Conservation (phyloP, 2,888 invertebrate genomes). For the Cephus runcator region DNA sequence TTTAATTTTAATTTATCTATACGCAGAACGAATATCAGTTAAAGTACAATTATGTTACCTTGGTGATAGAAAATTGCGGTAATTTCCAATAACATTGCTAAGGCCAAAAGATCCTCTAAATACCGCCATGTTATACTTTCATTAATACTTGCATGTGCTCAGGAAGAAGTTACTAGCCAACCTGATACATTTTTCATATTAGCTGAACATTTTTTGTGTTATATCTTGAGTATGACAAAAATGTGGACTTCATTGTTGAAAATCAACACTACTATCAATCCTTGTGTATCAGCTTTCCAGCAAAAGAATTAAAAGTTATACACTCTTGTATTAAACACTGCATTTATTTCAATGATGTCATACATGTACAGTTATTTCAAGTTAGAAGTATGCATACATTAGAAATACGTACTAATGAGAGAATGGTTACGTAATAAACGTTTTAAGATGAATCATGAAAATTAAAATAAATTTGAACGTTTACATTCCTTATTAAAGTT, state of each 20-base stretch:
- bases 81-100: conserved; percentile 9
- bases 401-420: not conserved
- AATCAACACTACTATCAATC: not conserved
- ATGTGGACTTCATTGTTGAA: not conserved
- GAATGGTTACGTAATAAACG: not conserved
- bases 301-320: not conserved
- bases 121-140: conserved; percentile 28
- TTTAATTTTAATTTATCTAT: conserved; percentile 22
- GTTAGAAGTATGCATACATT: not conserved
- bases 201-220: not conserved
- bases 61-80: conserved; percentile 18
- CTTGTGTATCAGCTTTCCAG: not conserved
- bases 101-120: conserved; percentile 26
- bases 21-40: not conserved
- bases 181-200: not conserved
- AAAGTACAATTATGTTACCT: conserved; percentile 26
- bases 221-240: not conserved
- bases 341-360: not conserved
- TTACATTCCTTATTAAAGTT: not conserved
- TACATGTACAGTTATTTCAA: not conserved
- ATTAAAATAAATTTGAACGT: not conserved
- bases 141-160: not conserved
- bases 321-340: not conserved
- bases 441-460: not conserved
- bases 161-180: not conserved